Conservation (phyloP, 2,797 vertebrate species). For the Sebastes taczanowskii region DNA sequence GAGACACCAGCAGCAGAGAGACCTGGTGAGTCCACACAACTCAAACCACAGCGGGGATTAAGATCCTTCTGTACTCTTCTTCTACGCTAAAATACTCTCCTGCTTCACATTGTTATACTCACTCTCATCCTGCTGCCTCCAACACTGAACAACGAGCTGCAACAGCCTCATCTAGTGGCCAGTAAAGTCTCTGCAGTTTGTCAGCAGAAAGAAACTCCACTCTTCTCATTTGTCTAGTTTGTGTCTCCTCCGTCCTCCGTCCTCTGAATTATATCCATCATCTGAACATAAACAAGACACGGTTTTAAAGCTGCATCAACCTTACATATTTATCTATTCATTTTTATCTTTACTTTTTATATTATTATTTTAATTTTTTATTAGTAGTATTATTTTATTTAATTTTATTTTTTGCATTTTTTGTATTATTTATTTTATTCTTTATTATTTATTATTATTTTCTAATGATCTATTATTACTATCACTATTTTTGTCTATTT, state of each 20-base stretch:
- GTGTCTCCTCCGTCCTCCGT: not conserved
- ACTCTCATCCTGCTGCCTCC: not conserved
- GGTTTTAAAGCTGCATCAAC: not conserved
- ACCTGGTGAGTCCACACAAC: constrained; percentile 83
- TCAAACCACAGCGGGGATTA: not conserved
- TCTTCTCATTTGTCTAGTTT: not conserved
- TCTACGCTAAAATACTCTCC: no score
- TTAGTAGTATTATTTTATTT: no score
- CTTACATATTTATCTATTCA: no score
- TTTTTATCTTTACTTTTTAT: no score
- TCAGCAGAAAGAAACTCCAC: not conserved
- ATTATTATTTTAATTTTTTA: no score
- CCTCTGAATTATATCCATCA: not conserved
- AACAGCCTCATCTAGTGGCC: constrained; percentile 42
- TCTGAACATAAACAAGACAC: not conserved
- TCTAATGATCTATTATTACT: no score
- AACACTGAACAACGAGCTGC: not conserved
- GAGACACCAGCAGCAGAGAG: constrained; percentile 92
- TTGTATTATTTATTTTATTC: no score
- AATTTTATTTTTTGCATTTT: no score
- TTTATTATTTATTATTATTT: no score
- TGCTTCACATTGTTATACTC: not conserved
- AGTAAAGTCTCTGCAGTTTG: not conserved
- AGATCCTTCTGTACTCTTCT: no score
- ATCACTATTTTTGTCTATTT: no score